Evolutionary conservation across 1,140 invertebrate species (phyloP).

Genomic region (Zaprionus vittiger): DNA sequence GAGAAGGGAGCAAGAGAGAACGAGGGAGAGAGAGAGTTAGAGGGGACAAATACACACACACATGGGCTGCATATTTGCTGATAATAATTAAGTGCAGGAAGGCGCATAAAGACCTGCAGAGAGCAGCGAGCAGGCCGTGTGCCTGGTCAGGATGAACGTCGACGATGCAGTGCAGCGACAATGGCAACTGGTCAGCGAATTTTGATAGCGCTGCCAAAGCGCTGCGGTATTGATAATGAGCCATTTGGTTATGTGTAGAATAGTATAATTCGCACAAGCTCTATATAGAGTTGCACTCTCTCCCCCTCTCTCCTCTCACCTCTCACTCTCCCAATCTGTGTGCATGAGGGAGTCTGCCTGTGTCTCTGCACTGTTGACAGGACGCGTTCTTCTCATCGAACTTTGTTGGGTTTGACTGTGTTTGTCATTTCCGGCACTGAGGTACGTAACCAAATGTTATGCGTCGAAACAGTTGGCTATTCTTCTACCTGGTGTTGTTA

Average conservation of each 20-base stretch:
- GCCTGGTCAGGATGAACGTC: slow-evolving; percentile 16
- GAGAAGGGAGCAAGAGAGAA: slow-evolving; percentile 18
- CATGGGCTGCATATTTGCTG: slow-evolving; percentile 78
- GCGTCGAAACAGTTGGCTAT: slow-evolving; percentile 47
- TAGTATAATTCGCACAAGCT: slow-evolving; percentile 30
- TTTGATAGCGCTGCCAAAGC: slow-evolving; percentile 45
- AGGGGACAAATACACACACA: background rate
- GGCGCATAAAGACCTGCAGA: slow-evolving; percentile 67
- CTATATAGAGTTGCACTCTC: background rate
- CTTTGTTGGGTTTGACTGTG: slow-evolving; percentile 30
- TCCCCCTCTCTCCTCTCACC: background rate
- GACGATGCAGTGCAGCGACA: slow-evolving; percentile 25
- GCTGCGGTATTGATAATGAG: slow-evolving; percentile 75
- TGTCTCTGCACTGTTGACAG: slow-evolving; percentile 20
- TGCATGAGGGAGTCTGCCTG: too few relatives aligned
- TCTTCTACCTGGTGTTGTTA: slow-evolving; percentile 41
- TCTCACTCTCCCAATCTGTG: background rate
- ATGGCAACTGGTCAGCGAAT: slow-evolving; percentile 17
- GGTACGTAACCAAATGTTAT: slow-evolving; percentile 80
- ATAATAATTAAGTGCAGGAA: slow-evolving; percentile 82
- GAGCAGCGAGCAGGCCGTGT: background rate
- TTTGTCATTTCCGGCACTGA: slow-evolving; percentile 77
- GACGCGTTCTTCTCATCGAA: slow-evolving; percentile 34
- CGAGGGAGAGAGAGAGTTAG: slow-evolving; percentile 13
- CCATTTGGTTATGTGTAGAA: slow-evolving; percentile 54